A percentile compares a stretch with the other conserved stretches of the same genome.
Evolutionary conservation across 2,888 invertebrate genomes (phyloP).

Genomic region (Thecophora atra): DNA sequence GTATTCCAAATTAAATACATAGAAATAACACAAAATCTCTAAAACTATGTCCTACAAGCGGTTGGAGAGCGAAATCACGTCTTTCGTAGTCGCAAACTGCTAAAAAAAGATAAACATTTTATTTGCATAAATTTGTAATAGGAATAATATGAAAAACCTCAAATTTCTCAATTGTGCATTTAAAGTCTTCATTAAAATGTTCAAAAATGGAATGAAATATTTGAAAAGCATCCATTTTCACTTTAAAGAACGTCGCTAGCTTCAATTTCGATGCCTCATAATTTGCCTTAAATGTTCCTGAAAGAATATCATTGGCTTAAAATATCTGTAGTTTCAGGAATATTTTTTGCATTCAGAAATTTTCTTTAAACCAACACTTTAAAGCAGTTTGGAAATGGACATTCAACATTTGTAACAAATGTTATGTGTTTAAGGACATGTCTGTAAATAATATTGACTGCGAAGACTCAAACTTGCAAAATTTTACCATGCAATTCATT

Average conservation of each 20-base stretch:
- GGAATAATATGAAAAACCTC: too few species aligned
- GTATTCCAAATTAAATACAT: constrained; percentile 8
- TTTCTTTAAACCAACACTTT: too few species aligned
- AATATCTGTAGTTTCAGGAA: neutral
- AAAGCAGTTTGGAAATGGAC: too few species aligned
- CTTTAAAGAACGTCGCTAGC: neutral
- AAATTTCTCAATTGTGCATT: too few species aligned
- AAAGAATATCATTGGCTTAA: neutral
- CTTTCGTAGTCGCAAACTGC: neutral
- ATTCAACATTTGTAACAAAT: too few species aligned
- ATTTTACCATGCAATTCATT: too few species aligned
- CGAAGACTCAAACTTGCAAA: too few species aligned
- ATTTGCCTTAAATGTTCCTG: neutral
- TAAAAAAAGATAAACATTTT: constrained; percentile 8
- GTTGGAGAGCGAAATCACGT: constrained; percentile 1
- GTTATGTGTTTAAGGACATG: too few species aligned
- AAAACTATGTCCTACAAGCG: neutral
- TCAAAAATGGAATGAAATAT: too few species aligned
- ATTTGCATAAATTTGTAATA: too few species aligned
- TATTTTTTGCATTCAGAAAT: neutral
- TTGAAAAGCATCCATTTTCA: neutral
- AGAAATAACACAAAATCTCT: constrained; percentile 5
- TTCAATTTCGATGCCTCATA: neutral
- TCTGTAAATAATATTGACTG: too few species aligned
- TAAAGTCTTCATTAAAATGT: too few species aligned